phyloP scores from a whole-genome alignment of 1,140 invertebrate species.

The Zophobas morio region DNA sequence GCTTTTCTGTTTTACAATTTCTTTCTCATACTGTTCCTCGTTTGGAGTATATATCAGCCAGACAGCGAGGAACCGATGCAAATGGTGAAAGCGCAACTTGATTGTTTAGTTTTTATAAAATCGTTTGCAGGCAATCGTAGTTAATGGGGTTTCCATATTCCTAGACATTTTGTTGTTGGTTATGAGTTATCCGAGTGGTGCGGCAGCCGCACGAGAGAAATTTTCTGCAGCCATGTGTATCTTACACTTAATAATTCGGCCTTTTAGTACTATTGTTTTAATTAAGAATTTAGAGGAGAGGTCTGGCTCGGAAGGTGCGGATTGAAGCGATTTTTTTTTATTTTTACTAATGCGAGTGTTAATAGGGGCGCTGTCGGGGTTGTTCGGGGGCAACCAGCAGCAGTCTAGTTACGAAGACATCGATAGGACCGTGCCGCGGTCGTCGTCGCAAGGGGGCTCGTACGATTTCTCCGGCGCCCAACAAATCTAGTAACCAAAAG shows the following conservation, averaged over 20 bases:
- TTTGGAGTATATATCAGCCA: conserved; percentile 46
- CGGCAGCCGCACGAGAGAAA: conserved; percentile 26
- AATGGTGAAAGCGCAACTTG: conserved; percentile 38
- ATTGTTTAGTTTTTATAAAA: conserved; percentile 18
- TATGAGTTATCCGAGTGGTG: conserved; percentile 26
- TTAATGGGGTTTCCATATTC: conserved; percentile 47
- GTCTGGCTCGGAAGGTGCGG: conserved; percentile 40
- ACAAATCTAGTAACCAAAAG: conserved; percentile 33
- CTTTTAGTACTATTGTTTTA: conserved; percentile 38
- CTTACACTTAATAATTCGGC: conserved; percentile 45
- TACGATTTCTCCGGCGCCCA: conserved; percentile 41
- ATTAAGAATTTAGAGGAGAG: conserved; percentile 46
- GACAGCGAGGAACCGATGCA: conserved; percentile 48
- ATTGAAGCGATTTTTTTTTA: neutral
- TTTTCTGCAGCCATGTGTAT: conserved; percentile 49
- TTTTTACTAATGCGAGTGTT: conserved; percentile 17
- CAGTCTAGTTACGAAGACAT: conserved; percentile 47
- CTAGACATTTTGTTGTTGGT: conserved; percentile 49
- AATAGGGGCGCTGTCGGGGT: conserved; percentile 17
- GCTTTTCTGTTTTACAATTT: conserved; percentile 52
- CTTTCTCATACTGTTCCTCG: conserved; percentile 42
- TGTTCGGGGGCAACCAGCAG: conserved; percentile 37
- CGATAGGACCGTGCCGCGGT: conserved; percentile 35
- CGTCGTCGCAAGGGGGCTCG: conserved; percentile 11
- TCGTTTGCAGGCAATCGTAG: conserved; percentile 47